Evolutionary conservation across 1,140 invertebrate genomes (phyloP), one percentile per base, ranked within the genome.

Genomic region (Eumeta japonica): DNA sequence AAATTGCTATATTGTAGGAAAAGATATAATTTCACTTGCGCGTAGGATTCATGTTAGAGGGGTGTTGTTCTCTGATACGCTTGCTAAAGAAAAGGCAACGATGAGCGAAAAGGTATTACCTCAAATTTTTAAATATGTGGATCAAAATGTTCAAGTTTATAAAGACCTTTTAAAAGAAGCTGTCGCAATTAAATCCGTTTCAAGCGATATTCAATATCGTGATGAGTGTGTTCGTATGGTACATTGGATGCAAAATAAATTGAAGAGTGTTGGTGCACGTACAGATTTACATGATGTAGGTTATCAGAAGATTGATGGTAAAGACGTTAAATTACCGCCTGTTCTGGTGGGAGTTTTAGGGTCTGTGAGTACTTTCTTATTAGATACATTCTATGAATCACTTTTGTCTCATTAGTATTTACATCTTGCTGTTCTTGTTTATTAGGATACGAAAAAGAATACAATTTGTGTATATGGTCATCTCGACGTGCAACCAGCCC

Each of bases 381-480:
- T n/a, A n/a, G n/a, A n/a, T n/a, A n/a, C n/a, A n/a, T n/a, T n/a
- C n/a, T n/a, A 12, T 9, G 5, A 12, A 31, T n/a, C 5, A 5
- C 5, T 31, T 31, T 31, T 7, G 7, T 12, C 7, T 7, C 29
- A 7, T n/a, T 31, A 11, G 10, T n/a, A n/a, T n/a, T n/a, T n/a
- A n/a, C n/a, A n/a, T n/a, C n/a, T n/a, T n/a, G n/a, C n/a, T n/a
- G n/a, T n/a, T n/a, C 29, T 37, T 42, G 39, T 35, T 28, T 54
- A 51, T 36, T 38, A 78, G 65, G 91, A 97, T 65, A 76, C 84
- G 0, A 82, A 82, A 3, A 96, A 95, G 64, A 89, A 94, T 54
- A 99, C 95, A 11, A 81, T 98, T 28, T 83, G 92, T 35, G 81
- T 99, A 32, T 99, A 99, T 77, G 97, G 96, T 0, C 97, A 99